Evolutionary conservation across 2,797 vertebrate genomes (phyloP), one percentile per base, ranked within the genome.

Genomic region (Darevskia mixta): DNA sequence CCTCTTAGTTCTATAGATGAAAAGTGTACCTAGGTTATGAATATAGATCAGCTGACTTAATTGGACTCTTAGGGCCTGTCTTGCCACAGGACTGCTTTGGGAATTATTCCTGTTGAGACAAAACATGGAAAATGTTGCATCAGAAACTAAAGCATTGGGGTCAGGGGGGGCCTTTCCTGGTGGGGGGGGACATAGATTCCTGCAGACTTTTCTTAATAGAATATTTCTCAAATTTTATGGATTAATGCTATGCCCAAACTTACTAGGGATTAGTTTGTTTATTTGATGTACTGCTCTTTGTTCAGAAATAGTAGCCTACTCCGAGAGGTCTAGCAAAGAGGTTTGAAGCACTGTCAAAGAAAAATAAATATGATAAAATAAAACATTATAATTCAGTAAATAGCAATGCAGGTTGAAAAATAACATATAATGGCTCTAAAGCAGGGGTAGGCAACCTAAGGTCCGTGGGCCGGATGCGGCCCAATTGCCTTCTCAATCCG

Each of bases 31-130:
- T 66, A 8, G 3, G 64, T 23, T 27, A 32, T 79, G 79, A 81
- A 73, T 87, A 32, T n/a, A 11, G 69, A 87, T 75, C 69, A 81
- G 17, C 69, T 73, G 78, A 72, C 35, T 73, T 86, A 86, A 86
- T 86, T 86, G 45, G 85, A 61, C 85, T 80, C 78, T 61, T 61
- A 86, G 67, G 85, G 49, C 67, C 79, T 41, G 9, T 29, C 32
- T 58, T 41, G 32, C 69, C 27, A 43, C 6, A 61, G 43, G 11
- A 23, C 32, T 41, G 35, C 77, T 55, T 58, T 86, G 85, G 85
- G 78, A 72, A 73, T 86, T 80, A 43, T 80, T 86, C 25, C 25
- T 43, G 25, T n/a, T 23, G 23, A 72, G 27, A 45, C 25, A 86
- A 80, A 80, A 86, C 76, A 80, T 35, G 64, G 66, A 55, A 58